Evolutionary conservation across 2,888 invertebrate species (phyloP), one percentile per base, ranked within the genome.

Genomic region (Drosophila mercatorum): DNA sequence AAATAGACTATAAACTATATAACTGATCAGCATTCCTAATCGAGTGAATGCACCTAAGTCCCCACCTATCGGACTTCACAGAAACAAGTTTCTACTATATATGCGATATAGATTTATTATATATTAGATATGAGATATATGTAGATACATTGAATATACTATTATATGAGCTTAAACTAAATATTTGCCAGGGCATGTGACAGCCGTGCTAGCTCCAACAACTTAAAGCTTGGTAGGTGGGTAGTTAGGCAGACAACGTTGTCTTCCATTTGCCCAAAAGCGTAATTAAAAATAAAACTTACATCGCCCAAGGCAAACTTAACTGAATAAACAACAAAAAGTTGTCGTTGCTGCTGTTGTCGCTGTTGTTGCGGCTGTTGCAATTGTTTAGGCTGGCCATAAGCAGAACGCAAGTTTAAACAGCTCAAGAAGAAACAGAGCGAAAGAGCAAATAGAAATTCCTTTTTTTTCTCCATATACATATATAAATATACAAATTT

Each of bases 201-300:
- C 2, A 2, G 0, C 17, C 44, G 44, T 11, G 40, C 40, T 28
- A 4, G n/a, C 40, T 26, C 6, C 1, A 5, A 6, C 11, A 28
- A 11, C 6, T 14, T 3, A 26, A 4, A 8, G 12, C 34, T 34
- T n/a, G 26, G 7, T 46, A 40, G 60, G 22, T 61, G 59, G n/a
- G 41, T 31, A 40, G 53, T n/a, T 51, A 31, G 63, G 26, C 56
- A 59, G 12, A 49, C 55, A 40, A 34, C 52, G 66, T 31, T 60
- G 80, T 71, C 60, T 76, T 65, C 65, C 72, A 68, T 68, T 80
- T 72, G 68, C 68, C 69, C 56, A 77, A 78, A 76, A 59, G 75
- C 70, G 75, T 79, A 80, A 80, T 80, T 80, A 80, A 80, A 78
- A 80, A 72, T 81, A 80, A 80, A 78, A 80, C 70, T 81, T 81